Base-by-base conservation (phyloP, 2,888 invertebrate genomes). In the Cabera pusaria region DNA sequence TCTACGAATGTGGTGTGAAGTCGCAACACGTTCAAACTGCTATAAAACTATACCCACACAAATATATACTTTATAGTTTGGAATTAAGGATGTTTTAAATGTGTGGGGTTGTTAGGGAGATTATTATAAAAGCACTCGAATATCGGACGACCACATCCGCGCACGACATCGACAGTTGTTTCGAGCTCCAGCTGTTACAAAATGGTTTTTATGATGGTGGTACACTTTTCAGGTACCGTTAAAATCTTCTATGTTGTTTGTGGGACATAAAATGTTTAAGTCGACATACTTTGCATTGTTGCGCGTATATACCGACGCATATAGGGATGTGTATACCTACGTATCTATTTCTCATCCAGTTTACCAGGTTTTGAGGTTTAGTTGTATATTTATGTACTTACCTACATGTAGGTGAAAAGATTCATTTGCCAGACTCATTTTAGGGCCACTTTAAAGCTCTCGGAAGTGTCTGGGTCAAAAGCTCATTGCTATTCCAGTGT, bases 121-220 rank as follows among this genome's bases (percentile, higher is more conserved):
- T 12, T 27, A 24, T 38, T 37, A 29, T 29, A 31, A 28, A 43
- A 43, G 39, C 24, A 35, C 38, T 43, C 23, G 34, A 39, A 39
- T 29, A 41, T 35, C 40, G 54, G 61, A 36, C 33, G 33, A 64
- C 70, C 69, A 59, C 72, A 64, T 68, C 69, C 69, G 64, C 43
- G 34, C 45, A 36, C 38, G 49, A 43, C 52, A 53, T 32, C 39
- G 44, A 44, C 55, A 56, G 43, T 49, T 48, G 56, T 44, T 46
- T 38, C 18, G 25, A 29, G n/a, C 34, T 29, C 31, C n/a, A n/a
- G n/a, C n/a, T n/a, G 29, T 28, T 36, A 38, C 39, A 28, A 39
- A 46, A 40, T 27, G 20, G 33, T 40, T 41, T 41, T 33, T 41
- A 38, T 14, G 20, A 21, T 23, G 32, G 24, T 34, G 14, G 5